Base-by-base conservation (phyloP, 1,140 invertebrate genomes). In the Lithobius niger region DNA sequence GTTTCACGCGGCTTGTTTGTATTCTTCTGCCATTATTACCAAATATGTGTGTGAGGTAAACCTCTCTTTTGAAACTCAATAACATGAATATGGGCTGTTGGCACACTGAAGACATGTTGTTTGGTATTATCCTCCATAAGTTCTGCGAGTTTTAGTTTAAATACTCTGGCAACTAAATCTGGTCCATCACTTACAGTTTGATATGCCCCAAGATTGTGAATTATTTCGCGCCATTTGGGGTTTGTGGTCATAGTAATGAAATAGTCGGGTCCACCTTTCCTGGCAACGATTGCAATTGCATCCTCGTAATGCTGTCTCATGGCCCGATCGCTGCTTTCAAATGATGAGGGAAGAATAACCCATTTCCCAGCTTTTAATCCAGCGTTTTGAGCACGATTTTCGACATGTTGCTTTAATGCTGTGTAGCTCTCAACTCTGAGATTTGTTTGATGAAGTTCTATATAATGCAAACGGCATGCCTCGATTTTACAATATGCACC, bases 1-100 rank as follows among this genome's bases (percentile, higher is more conserved):
- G 21, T 25, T 10, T 27, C 49, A 10, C 27, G 24, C 6, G 54
- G 45, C 25, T 27, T 56, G 48, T 42, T 27, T 56, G 22, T 27
- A 27, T 13, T 27, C n/a, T 24, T 58, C 28, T 52, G 31, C 18
- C 1, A 51, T 54, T 67, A 65, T 74, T 19, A 76, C 42, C 21
- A 77, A 54, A 77, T 71, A 60, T 76, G 76, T 3, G 64, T 66
- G 70, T 78, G 76, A 0, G 74, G 73, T 25, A 76, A 60, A 6
- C 74, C 72, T 57, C 71, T 62, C 61, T 77, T 77, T 62, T 77
- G 73, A 66, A 69, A 78, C 62, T 75, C 36, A 77, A 54, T 19
- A 65, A 65, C 58, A 55, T 70, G 70, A 66, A 72, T 60, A 42
- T 61, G 66, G 27, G 67, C 68, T n/a, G 56, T 59, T 54, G 70